These are phyloP conservation scores for Physocephala rufipes DNA, from an alignment of 2,888 invertebrate species.

Conservation along the genomic window DNA sequence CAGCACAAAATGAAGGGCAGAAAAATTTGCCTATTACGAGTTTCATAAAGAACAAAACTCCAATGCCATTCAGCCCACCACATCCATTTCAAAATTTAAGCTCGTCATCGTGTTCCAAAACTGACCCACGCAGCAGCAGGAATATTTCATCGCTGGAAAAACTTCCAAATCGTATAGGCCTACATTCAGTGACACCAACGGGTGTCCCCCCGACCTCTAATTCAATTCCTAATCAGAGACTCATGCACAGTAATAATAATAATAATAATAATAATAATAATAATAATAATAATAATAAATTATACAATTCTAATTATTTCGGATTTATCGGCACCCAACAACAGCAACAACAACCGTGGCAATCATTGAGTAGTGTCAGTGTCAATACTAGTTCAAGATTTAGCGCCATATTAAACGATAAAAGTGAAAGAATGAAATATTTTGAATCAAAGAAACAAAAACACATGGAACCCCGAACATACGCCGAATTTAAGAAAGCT, in stretches of 20 bases:
- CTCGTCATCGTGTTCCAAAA: neutral
- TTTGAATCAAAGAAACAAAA: constrained; percentile 53
- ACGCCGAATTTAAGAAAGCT: constrained; percentile 56
- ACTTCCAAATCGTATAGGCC: neutral
- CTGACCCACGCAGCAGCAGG: neutral
- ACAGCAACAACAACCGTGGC: constrained; percentile 9
- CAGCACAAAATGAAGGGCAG: neutral
- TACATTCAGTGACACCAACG: too few relatives aligned
- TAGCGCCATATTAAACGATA: constrained; percentile 52
- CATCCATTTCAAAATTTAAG: neutral
- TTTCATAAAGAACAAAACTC: neutral
- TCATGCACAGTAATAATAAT: neutral
- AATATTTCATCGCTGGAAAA: neutral
- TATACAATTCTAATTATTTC: neutral
- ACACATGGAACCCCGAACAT: constrained; percentile 52
- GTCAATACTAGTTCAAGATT: constrained; percentile 42
- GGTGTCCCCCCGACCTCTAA: too few relatives aligned
- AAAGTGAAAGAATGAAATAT: constrained; percentile 53
- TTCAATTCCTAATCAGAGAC: too few relatives aligned
- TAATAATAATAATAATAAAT: neutral
- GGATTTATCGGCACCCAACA: neutral
- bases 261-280: neutral
- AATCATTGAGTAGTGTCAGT: too few relatives aligned
- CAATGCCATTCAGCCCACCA: constrained; percentile 5
- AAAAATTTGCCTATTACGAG: neutral